Base-by-base conservation (phyloP, 2,797 vertebrate genomes). In the Botia kubotai region DNA sequence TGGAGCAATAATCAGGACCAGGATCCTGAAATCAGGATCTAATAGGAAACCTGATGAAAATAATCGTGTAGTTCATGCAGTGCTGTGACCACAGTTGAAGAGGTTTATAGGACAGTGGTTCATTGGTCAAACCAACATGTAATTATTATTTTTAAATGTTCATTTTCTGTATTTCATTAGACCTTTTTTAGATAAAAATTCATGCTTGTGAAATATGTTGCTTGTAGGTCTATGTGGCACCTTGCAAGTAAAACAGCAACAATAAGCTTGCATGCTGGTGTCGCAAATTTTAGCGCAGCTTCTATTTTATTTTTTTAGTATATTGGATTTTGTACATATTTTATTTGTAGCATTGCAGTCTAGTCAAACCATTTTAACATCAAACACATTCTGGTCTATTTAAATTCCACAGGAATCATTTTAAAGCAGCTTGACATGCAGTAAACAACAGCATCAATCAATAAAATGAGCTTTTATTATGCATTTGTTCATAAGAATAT, bases 391-490 rank as follows among this genome's bases (percentile, higher is more conserved):
- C 26, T 63, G 60, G 26, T 65, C 13, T 19, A 36, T 23, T 57
- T 57, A 68, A 29, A 46, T n/a, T 46, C 13, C 19, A 46, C 4
- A 50, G 13, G 0, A 33, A 26, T 13, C 26, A 16, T 26, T 62
- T 65, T 29, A 10, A 36, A 10, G 33, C 33, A 33, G 13, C 29
- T 11, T 36, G 3, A 53, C 21, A 23, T 55, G 14, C 14, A 74
- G 3, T 62, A 23, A 72, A 66, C 55, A 70, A 80, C 23, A 72
- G 48, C 39, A 82, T 19, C 58, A 21, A 46, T 72, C 69, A 79
- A 75, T 86, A 82, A 86, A 77, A 85, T 89, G 88, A 80, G 88
- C 29, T 87, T 93, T 93, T 90, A 92, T 91, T 92, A 81, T 84
- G 84, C 83, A 84, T 71, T 80, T 88, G 88, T 92, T 88, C 80